Conservation (phyloP, 2,113 vertebrate genomes). For the Channa argus region DNA sequence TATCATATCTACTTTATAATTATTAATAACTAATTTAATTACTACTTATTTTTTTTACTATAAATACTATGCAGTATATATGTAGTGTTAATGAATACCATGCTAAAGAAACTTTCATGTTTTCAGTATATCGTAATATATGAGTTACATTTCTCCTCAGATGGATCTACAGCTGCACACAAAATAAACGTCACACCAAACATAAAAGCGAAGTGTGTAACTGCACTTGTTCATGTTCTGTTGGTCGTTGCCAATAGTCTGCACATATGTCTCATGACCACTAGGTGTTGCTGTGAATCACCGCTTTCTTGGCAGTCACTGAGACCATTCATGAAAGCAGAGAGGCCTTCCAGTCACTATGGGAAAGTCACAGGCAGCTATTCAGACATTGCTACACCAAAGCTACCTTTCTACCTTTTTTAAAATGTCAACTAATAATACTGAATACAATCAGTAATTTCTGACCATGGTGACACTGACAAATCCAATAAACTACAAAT, state of each 20-base stretch:
- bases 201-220: background rate
- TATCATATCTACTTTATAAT: too few species aligned
- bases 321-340: slow-evolving; percentile 70
- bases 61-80: too few species aligned
- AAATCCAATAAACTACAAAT: background rate
- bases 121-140: too few species aligned
- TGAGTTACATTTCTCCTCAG: too few species aligned
- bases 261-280: slow-evolving; percentile 22
- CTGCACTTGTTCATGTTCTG: background rate
- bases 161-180: background rate
- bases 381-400: slow-evolving; percentile 36
- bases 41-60: too few species aligned
- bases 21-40: too few species aligned
- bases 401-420: background rate
- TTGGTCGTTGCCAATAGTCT: background rate
- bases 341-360: slow-evolving; percentile 65
- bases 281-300: slow-evolving; percentile 41
- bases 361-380: slow-evolving; percentile 61
- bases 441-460: background rate
- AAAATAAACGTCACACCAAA: background rate
- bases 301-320: slow-evolving; percentile 22
- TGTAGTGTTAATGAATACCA: too few species aligned
- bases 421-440: too few species aligned
- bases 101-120: too few species aligned
- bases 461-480: background rate